phyloP scores from a whole-genome alignment of 2,888 invertebrate species.

The Philereme vetulata region DNA sequence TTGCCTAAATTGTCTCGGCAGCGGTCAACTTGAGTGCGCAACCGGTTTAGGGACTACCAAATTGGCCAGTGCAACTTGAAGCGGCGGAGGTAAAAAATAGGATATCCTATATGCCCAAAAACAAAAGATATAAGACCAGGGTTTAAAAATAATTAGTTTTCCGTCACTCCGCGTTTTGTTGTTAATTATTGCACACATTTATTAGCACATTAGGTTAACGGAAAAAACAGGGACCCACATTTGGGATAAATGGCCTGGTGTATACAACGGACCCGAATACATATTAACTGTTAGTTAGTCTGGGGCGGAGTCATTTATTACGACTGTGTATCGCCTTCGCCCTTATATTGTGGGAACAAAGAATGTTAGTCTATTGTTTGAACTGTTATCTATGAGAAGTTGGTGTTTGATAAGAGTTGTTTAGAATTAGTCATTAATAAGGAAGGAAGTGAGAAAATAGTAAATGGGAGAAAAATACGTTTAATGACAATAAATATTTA shows the following conservation, averaged over 20 bases:
- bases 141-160: constrained; percentile 68
- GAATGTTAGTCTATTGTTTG: constrained; percentile 54
- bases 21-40: too few relatives aligned
- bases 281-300: constrained; percentile 19
- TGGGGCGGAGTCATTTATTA: constrained; percentile 54
- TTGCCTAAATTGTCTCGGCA: too few relatives aligned
- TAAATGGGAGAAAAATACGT: too few relatives aligned
- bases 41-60: too few relatives aligned
- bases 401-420: constrained; percentile 26
- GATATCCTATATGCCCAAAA: neutral
- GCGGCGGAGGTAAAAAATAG: too few relatives aligned
- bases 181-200: constrained; percentile 79
- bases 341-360: constrained; percentile 57
- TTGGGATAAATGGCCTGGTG: constrained; percentile 70
- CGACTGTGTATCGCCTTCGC: constrained; percentile 55
- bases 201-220: constrained; percentile 78
- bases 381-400: constrained; percentile 43
- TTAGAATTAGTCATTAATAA: too few relatives aligned
- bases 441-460: too few relatives aligned
- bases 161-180: constrained; percentile 65
- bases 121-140: constrained; percentile 33
- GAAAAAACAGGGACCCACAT: constrained; percentile 73
- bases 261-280: constrained; percentile 31
- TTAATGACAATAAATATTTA: too few relatives aligned
- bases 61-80: too few relatives aligned